Conservation (phyloP, 1,140 invertebrate genomes). For the Spodoptera litura region DNA sequence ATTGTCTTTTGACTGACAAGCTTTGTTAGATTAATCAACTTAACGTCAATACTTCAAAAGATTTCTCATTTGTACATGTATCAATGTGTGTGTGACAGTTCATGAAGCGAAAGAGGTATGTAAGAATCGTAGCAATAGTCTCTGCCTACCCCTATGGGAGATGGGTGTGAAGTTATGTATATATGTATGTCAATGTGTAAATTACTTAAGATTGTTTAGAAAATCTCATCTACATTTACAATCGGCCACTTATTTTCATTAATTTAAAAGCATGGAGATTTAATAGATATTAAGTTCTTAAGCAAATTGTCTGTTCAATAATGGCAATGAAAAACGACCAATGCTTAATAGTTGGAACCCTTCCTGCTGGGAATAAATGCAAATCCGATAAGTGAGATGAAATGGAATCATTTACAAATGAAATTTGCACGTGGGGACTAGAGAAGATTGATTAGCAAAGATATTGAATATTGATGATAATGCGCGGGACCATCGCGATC, state of each 20-base stretch:
- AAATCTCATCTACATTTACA: neutral
- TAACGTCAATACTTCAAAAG: neutral
- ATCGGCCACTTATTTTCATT: neutral
- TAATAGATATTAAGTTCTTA: slow-evolving; percentile 34
- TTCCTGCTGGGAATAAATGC: slow-evolving; percentile 31
- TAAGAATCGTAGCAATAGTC: no score
- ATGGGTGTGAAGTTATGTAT: no score
- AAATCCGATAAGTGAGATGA: slow-evolving; percentile 38
- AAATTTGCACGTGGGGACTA: no score
- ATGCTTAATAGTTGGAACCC: slow-evolving; percentile 28
- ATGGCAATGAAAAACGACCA: slow-evolving; percentile 30
- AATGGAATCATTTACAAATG: neutral
- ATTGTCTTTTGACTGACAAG: no score
- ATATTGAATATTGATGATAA: neutral
- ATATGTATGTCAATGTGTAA: neutral
- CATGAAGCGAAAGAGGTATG: no score
- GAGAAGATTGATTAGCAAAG: neutral
- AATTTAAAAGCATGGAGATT: slow-evolving; percentile 22
- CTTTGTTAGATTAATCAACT: neutral
- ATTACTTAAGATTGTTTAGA: neutral
- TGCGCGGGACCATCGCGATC: no score
- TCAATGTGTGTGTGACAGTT: no score
- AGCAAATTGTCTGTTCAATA: slow-evolving; percentile 8
- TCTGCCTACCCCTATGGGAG: no score
- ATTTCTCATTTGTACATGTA: neutral